A percentile compares a stretch with the other conserved stretches of the same genome.
These are phyloP conservation scores for Tachysurus fulvidraco DNA, from an alignment of 2,113 vertebrate species.

Conservation along the genomic window DNA sequence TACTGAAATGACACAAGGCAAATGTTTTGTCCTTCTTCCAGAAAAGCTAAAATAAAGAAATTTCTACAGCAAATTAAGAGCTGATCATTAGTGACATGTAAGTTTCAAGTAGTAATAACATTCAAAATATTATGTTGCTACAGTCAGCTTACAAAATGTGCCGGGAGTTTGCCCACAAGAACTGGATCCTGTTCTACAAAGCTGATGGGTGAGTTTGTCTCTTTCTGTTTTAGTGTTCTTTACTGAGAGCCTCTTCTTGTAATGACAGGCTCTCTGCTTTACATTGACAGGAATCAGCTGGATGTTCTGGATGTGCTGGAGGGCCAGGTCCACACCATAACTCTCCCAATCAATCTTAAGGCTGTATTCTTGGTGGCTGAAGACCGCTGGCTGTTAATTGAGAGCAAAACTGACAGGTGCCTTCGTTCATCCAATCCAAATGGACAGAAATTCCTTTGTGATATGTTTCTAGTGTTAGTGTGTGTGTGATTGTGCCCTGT, in stretches of 20 bases:
- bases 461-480: too few relatives aligned
- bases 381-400: constrained; percentile 91
- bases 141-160: constrained; percentile 86
- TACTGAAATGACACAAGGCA: background rate
- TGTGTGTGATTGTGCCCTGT: too few relatives aligned
- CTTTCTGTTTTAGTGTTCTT: background rate
- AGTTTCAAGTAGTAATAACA: background rate
- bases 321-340: constrained; percentile 84
- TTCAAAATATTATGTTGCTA: constrained; percentile 32
- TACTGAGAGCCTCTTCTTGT: background rate
- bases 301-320: constrained; percentile 91
- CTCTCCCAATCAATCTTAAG: constrained; percentile 83
- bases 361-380: constrained; percentile 88
- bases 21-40: background rate
- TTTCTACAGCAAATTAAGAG: background rate
- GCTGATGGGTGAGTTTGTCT: constrained; percentile 80
- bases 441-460: background rate
- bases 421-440: constrained; percentile 42
- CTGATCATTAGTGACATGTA: background rate
- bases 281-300: constrained; percentile 77
- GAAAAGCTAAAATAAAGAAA: background rate
- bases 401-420: constrained; percentile 84
- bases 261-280: constrained; percentile 25
- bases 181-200: constrained; percentile 95
- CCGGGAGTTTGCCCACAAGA: constrained; percentile 92